These are phyloP conservation scores for Tortrix viridana DNA, from an alignment of 2,888 invertebrate genomes.

Conservation along the genomic window DNA sequence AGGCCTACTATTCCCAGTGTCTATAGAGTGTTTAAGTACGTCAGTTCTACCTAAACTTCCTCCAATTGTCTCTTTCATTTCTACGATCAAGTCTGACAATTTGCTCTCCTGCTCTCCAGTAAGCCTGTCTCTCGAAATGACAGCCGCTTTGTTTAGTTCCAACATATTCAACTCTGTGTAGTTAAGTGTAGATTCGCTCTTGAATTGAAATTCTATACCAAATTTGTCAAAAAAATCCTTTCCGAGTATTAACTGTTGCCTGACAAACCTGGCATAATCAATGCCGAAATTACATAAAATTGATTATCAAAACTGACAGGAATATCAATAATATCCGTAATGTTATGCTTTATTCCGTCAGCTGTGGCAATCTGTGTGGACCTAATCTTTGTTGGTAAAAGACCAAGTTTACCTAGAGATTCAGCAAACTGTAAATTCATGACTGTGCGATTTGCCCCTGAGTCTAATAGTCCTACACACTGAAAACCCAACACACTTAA, in stretches of 20 bases:
- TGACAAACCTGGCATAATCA: constrained; percentile 23
- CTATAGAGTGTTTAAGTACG: not conserved
- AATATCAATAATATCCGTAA: constrained; percentile 5
- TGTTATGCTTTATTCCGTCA: constrained; percentile 18
- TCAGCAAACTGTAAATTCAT: constrained; percentile 16
- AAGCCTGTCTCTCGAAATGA: not conserved
- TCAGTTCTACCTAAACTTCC: constrained; percentile 30
- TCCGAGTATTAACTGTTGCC: constrained; percentile 27
- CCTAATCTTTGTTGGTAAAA: constrained; percentile 2
- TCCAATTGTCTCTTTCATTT: constrained; percentile 15
- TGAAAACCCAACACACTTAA: constrained; percentile 16
- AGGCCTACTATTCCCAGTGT: constrained; percentile 6
- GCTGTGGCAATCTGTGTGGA: constrained; percentile 17
- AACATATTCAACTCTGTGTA: not conserved
- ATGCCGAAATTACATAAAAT: constrained; percentile 18
- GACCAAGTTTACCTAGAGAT: constrained; percentile 9
- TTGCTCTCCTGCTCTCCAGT: not conserved
- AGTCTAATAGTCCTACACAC: constrained; percentile 26
- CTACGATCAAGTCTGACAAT: constrained; percentile 14
- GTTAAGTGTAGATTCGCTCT: not conserved
- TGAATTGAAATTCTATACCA: constrained; percentile 15
- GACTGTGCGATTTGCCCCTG: constrained; percentile 28
- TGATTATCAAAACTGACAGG: constrained; percentile 21
- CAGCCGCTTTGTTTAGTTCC: not conserved
- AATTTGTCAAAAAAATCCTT: constrained; percentile 26